A percentile compares a stretch with the other conserved stretches of the same genome.
phyloP scores from a whole-genome alignment of 2,888 invertebrate genomes.

The Crocallis elinguaria region DNA sequence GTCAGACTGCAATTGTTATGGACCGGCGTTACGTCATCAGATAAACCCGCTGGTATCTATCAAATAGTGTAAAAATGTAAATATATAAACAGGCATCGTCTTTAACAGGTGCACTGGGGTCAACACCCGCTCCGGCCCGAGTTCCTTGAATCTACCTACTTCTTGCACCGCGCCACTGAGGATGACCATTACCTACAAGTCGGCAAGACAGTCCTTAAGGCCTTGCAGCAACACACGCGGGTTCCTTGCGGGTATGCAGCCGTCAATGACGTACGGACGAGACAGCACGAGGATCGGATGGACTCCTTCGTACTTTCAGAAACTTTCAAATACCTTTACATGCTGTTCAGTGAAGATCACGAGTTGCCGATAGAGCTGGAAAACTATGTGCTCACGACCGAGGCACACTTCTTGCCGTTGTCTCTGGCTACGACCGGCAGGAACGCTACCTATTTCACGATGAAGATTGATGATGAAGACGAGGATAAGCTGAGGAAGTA shows the following conservation, averaged over 20 bases:
- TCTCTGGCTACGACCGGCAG: slow-evolving; percentile 88
- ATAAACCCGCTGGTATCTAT: too few relatives aligned
- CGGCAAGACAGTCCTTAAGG: slow-evolving; percentile 94
- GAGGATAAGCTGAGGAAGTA: slow-evolving; percentile 75
- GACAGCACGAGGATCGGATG: slow-evolving; percentile 97
- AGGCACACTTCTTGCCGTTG: slow-evolving; percentile 97
- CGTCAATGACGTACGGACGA: slow-evolving; percentile 96
- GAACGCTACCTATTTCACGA: slow-evolving; percentile 73
- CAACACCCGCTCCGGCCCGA: slow-evolving; percentile 98
- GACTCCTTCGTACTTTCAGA: slow-evolving; percentile 99
- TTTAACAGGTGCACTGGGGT: slow-evolving; percentile 95
- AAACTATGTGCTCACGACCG: slow-evolving; percentile 95
- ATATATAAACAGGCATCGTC: neutral
- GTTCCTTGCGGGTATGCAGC: slow-evolving; percentile 99
- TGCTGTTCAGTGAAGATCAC: slow-evolving; percentile 94
- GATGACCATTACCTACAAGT: slow-evolving; percentile 97
- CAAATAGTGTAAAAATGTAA: too few relatives aligned
- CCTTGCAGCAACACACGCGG: slow-evolving; percentile 94
- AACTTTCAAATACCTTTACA: slow-evolving; percentile 98
- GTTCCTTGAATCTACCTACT: slow-evolving; percentile 99
- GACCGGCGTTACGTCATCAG: too few relatives aligned
- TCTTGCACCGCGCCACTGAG: slow-evolving; percentile 96
- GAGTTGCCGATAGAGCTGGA: slow-evolving; percentile 93
- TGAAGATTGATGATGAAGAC: slow-evolving; percentile 77
- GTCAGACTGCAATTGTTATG: too few relatives aligned